These are phyloP conservation scores for Phengaris arion DNA, from an alignment of 2,888 invertebrate genomes.

Conservation along the genomic window DNA sequence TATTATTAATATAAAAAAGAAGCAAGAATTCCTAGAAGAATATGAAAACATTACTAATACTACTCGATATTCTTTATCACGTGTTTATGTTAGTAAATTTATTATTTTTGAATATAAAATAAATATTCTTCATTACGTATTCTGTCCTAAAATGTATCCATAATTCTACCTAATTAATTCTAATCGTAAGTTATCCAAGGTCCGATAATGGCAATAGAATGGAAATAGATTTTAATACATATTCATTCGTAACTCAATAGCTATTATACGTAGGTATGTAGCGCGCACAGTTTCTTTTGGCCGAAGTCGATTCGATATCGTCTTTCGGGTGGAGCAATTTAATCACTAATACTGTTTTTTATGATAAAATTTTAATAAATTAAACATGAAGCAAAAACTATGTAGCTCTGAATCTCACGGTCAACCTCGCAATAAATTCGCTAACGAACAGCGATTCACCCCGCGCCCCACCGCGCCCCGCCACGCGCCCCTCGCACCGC, in stretches of 20 bases:
- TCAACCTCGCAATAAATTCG: conserved; percentile 74
- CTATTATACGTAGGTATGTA: conserved; percentile 52
- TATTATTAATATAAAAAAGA: conserved; percentile 22
- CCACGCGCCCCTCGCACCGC: conserved; percentile 35
- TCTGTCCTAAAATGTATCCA: conserved; percentile 8
- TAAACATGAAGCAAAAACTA: conserved; percentile 73
- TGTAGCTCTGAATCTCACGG: conserved; percentile 74
- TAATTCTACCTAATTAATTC: conserved; percentile 22
- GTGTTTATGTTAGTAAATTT: background rate
- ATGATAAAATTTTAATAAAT: conserved; percentile 75
- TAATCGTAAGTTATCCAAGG: conserved; percentile 45
- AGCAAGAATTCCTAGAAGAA: background rate
- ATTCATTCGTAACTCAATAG: conserved; percentile 58
- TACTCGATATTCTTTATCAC: background rate
- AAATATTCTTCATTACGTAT: conserved; percentile 17
- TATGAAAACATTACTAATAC: background rate
- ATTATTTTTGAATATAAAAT: conserved; percentile 4
- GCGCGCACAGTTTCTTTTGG: conserved; percentile 46
- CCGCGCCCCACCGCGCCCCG: conserved; percentile 51
- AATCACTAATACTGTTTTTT: conserved; percentile 64
- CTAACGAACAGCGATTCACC: conserved; percentile 55
- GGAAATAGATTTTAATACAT: conserved; percentile 52
- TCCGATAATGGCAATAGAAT: conserved; percentile 53
- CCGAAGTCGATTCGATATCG: conserved; percentile 47
- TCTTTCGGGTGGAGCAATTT: conserved; percentile 49